A percentile compares a stretch with the other conserved stretches of the same genome.
These are phyloP conservation scores for Trachelus stipa DNA, from an alignment of 2,888 invertebrate genomes.

Conservation along the genomic window DNA sequence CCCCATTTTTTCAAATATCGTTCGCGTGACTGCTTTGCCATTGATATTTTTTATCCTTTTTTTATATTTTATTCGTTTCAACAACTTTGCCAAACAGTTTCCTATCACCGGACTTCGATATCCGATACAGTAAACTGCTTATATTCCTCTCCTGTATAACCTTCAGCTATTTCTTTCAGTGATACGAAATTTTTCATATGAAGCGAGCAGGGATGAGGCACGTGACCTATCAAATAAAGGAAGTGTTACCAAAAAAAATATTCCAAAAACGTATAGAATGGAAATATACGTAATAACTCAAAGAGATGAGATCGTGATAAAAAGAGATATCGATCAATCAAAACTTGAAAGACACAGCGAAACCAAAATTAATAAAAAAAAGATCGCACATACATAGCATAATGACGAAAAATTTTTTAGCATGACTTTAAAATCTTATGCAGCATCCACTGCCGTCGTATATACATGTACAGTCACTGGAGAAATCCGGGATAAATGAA, in stretches of 20 bases:
- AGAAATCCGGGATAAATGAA: constrained; percentile 32
- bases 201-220: neutral
- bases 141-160: neutral
- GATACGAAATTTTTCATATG: neutral
- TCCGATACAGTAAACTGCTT: neutral
- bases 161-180: neutral
- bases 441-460: neutral
- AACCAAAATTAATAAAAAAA: neutral
- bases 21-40: neutral
- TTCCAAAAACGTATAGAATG: neutral
- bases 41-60: neutral
- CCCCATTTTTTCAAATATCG: neutral
- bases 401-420: too few relatives aligned
- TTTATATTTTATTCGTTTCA: neutral
- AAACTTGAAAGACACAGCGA: neutral
- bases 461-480: neutral
- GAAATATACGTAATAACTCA: neutral
- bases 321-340: neutral
- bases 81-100: neutral
- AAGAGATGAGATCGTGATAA: neutral
- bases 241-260: neutral
- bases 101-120: neutral
- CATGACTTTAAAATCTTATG: neutral
- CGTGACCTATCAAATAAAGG: neutral
- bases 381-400: neutral